phyloP scores from a whole-genome alignment of 2,888 invertebrate genomes.

The Agrochola circellaris region DNA sequence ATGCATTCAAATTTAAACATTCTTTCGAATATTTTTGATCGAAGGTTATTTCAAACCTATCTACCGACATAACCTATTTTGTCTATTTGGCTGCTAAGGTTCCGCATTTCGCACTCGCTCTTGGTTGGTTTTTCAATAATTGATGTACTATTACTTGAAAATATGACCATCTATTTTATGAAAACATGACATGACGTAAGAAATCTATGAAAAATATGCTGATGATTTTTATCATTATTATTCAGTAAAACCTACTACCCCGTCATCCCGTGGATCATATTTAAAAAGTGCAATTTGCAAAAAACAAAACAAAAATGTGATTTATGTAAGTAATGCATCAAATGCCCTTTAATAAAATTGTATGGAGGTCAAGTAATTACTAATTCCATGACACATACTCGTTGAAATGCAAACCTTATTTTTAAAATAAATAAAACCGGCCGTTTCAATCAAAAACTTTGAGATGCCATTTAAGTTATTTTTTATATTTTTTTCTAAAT shows the following conservation, averaged over 20 bases:
- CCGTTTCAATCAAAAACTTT: slow-evolving; percentile 12
- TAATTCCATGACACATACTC: too few relatives aligned
- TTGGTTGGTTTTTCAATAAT: neutral
- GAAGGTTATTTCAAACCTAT: neutral
- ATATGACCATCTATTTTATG: neutral
- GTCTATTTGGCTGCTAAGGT: neutral
- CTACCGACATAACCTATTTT: neutral
- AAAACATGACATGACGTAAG: too few relatives aligned
- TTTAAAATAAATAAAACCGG: neutral
- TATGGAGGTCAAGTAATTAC: too few relatives aligned
- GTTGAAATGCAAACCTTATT: neutral
- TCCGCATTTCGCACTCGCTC: neutral
- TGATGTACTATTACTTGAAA: neutral
- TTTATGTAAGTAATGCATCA: neutral
- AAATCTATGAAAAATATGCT: neutral
- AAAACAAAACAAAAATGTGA: too few relatives aligned
- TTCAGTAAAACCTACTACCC: neutral
- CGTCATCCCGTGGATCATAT: neutral
- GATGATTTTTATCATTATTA: neutral
- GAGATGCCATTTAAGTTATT: neutral
- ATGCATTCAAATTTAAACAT: neutral
- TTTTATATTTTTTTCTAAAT: neutral
- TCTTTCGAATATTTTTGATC: neutral
- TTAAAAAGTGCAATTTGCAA: neutral
- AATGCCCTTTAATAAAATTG: too few relatives aligned